Evolutionary conservation across 2,797 vertebrate species (phyloP), one percentile per base, ranked within the genome.

Genomic region (Smutsia temminckii): DNA sequence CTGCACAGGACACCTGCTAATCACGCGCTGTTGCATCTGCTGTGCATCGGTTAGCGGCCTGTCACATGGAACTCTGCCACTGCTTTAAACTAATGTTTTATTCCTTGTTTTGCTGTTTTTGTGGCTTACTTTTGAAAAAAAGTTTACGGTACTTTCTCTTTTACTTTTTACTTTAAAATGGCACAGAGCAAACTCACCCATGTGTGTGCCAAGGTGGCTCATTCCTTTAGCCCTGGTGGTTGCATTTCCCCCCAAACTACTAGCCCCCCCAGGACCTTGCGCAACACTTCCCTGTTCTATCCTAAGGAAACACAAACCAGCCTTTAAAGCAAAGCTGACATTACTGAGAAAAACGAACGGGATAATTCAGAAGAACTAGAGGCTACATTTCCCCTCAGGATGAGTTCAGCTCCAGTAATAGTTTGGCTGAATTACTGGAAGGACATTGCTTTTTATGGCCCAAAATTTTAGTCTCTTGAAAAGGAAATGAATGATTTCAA

Each of bases 401-500:
- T 87, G 84, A 64, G 29, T 59, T 93, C 23, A 53, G 34, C 71
- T 74, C 40, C 6, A 69, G 9, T 75, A 34, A 80, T 29, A 49
- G n/a, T 68, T 88, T 37, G 59, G n/a, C 18, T 51, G 61, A 53
- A 81, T 93, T 85, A 78, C 88, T 86, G 21, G 27, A 85, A 74
- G 25, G 10, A 34, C 75, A 88, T 75, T 32, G 71, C 25, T 89
- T 91, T n/a, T 61, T 51, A 5, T 57, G 55, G 25, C 17, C 87
- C 77, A 79, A 49, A 69, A 80, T 18, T 69, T 55, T 81, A 18
- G 2, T 69, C 75, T 83, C 69, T 89, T 93, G 20, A 69, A 68
- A 63, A 86, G 29, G 23, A 77, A 96, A 81, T 61, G 18, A 91
- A 85, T 87, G 16, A 86, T 92, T 85, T 78, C 23, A 83, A 91